These are phyloP conservation scores for Scolopax bukidnonensis DNA, from an alignment of 2,797 vertebrate species.

Conservation along the genomic window DNA sequence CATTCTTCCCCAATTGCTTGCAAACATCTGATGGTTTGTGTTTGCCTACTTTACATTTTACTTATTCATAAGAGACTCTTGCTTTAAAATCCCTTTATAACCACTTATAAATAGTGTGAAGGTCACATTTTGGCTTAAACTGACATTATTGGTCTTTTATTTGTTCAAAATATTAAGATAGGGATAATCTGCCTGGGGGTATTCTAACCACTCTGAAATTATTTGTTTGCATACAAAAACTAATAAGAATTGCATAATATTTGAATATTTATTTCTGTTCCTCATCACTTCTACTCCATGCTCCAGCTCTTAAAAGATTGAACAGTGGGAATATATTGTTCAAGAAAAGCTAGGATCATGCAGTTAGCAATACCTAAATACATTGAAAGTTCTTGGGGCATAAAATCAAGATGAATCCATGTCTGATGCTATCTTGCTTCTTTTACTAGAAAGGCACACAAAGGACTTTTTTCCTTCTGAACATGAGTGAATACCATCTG, in stretches of 20 bases:
- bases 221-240: neutral
- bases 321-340: neutral
- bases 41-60: neutral
- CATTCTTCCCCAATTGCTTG: neutral
- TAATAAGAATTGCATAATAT: neutral
- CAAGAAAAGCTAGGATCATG: neutral
- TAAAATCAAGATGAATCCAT: neutral
- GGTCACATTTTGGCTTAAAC: neutral
- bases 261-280: neutral
- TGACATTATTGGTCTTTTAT: neutral
- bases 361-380: neutral
- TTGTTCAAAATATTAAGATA: neutral
- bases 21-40: neutral
- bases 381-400: neutral
- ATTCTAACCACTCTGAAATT: neutral
- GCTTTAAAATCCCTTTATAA: neutral
- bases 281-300: neutral
- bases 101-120: neutral
- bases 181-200: neutral
- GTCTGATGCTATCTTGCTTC: neutral
- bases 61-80: neutral
- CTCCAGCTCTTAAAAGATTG: neutral
- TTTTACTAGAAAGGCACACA: neutral
- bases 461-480: neutral
- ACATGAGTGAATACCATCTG: neutral